Conservation (phyloP, 2,797 vertebrate species). For the Pteronotus mesoamericanus region DNA sequence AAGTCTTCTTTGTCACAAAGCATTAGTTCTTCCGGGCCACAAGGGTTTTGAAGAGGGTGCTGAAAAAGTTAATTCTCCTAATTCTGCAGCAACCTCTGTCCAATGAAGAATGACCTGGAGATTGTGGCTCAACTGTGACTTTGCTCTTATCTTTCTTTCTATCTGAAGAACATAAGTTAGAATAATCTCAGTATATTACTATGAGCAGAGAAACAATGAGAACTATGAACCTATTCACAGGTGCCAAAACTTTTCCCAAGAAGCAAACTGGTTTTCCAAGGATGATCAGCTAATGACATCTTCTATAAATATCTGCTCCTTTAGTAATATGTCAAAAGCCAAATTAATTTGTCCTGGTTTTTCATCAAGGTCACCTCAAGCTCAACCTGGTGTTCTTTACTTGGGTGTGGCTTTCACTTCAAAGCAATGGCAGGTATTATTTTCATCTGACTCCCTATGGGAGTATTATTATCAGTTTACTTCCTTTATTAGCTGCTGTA, state of each 20-base stretch:
- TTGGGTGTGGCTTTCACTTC: background rate
- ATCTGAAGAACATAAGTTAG: background rate
- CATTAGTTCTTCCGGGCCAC: background rate
- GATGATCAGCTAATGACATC: background rate
- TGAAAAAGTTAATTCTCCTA: background rate
- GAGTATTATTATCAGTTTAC: background rate
- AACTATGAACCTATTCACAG: background rate
- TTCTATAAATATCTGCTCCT: conserved; percentile 25
- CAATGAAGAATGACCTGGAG: background rate
- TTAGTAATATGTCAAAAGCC: conserved; percentile 45
- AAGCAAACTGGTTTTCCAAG: conserved; percentile 30
- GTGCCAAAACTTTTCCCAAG: conserved; percentile 38
- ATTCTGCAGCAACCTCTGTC: background rate
- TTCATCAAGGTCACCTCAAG: conserved; percentile 18
- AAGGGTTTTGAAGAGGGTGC: background rate
- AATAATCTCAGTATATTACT: background rate
- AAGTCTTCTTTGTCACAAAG: background rate
- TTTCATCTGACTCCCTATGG: background rate
- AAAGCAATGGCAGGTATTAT: background rate
- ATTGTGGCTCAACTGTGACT: background rate
- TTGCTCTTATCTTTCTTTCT: background rate
- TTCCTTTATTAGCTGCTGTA: conserved; percentile 1
- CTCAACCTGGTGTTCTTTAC: conserved; percentile 9
- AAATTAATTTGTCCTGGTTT: conserved; percentile 57
- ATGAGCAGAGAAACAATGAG: background rate